Conservation (phyloP, 2,888 invertebrate genomes). For the Tenthredo amoena region DNA sequence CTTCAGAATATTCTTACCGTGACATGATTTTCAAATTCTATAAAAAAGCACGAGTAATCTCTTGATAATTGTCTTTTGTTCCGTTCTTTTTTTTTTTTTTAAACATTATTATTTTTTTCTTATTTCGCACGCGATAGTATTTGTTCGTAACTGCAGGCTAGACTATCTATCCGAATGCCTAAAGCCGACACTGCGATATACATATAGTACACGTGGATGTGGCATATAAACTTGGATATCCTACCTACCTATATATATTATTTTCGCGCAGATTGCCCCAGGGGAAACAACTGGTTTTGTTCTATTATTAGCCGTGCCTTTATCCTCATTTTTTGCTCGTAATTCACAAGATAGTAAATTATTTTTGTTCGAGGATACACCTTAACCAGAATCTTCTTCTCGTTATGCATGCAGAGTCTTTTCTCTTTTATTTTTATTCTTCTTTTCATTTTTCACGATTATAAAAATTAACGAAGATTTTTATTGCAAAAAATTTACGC, state of each 20-base stretch:
- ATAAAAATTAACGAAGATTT: neutral
- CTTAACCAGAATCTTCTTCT: neutral
- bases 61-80: neutral
- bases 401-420: neutral
- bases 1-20: too few species aligned
- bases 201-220: neutral
- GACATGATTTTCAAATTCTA: too few species aligned
- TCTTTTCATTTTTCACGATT: neutral
- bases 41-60: too few species aligned
- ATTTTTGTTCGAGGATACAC: constrained; percentile 31
- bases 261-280: constrained; percentile 59
- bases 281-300: constrained; percentile 62
- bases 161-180: neutral
- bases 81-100: neutral
- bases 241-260: constrained; percentile 49
- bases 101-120: neutral
- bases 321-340: constrained; percentile 59
- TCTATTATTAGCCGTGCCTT: constrained; percentile 69
- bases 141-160: neutral
- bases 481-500: neutral
- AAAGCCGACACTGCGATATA: neutral
- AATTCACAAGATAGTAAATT: constrained; percentile 30
- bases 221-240: constrained; percentile 5
- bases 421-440: neutral
- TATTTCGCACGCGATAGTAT: neutral